Percentiles rank a stretch among this genome's conserved stretches.
Evolutionary conservation across 2,113 vertebrate genomes (phyloP).

Genomic region (Heloderma charlesbogerti): DNA sequence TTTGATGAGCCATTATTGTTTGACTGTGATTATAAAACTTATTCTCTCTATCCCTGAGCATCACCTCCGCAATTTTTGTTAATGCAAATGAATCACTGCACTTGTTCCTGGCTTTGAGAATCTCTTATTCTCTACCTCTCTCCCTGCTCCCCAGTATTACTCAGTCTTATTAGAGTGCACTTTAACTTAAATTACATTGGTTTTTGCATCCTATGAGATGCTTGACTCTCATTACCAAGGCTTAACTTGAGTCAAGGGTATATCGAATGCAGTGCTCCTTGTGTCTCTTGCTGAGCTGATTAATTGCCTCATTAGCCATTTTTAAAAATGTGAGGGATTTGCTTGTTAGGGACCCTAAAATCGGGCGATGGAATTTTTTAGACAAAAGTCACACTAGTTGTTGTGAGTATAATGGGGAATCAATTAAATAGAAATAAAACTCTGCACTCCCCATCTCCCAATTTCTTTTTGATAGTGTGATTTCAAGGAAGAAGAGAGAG

Average conservation of each 20-base stretch:
- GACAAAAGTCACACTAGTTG: background rate
- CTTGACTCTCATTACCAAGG: constrained; percentile 1
- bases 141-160: constrained; percentile 1
- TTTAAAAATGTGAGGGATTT: background rate
- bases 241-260: background rate
- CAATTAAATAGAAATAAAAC: background rate
- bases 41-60: constrained; percentile 53
- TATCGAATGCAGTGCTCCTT: background rate
- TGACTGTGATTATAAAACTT: constrained; percentile 56
- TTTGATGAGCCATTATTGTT: constrained; percentile 65
- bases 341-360: background rate
- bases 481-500: background rate
- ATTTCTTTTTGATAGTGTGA: background rate
- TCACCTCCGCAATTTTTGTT: constrained; percentile 60
- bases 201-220: background rate
- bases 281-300: background rate
- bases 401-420: background rate
- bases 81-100: constrained; percentile 63
- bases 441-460: background rate
- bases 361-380: background rate
- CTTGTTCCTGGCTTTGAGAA: constrained; percentile 55
- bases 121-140: constrained; percentile 47
- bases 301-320: constrained; percentile 8
- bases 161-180: background rate
- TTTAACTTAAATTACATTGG: background rate